These are phyloP conservation scores for Phorcus lineatus DNA, from an alignment of 2,888 invertebrate genomes.

Conservation along the genomic window DNA sequence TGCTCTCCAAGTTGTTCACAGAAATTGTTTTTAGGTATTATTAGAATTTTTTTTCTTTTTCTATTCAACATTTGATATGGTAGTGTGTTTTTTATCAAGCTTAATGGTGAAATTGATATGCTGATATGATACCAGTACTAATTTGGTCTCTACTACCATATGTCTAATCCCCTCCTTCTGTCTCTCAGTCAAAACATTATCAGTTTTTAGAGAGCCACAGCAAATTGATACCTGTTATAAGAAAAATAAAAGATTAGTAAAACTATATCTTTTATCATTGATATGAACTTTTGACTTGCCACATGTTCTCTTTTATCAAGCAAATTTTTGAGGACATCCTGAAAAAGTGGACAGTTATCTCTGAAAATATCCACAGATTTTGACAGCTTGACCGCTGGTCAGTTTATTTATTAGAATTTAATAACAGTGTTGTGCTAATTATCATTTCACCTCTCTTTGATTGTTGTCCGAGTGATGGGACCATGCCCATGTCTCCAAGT, in stretches of 20 bases:
- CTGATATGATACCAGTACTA: no score
- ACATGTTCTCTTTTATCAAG: conserved; percentile 6
- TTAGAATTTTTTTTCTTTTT: no score
- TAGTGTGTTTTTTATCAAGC: no score
- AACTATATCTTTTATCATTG: background rate
- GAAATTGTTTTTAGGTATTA: no score
- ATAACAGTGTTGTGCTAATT: conserved; percentile 15
- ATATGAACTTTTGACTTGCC: conserved; percentile 18
- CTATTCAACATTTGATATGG: no score
- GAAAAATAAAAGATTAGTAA: background rate
- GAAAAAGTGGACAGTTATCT: conserved; percentile 4
- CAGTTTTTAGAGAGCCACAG: no score
- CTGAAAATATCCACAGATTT: conserved; percentile 1
- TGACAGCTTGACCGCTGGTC: conserved; percentile 20
- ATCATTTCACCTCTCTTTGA: background rate
- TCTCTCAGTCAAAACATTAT: no score
- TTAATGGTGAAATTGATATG: no score
- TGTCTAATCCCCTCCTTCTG: no score
- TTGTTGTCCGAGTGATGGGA: conserved; percentile 1
- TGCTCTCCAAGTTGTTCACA: no score
- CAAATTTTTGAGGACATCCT: background rate
- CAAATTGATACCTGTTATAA: background rate
- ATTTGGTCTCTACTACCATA: no score
- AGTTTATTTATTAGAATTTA: conserved; percentile 21
- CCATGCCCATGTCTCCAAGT: background rate